These are phyloP conservation scores for Mastomys natalensis DNA, from an alignment of 2,113 vertebrate species.

Conservation along the genomic window DNA sequence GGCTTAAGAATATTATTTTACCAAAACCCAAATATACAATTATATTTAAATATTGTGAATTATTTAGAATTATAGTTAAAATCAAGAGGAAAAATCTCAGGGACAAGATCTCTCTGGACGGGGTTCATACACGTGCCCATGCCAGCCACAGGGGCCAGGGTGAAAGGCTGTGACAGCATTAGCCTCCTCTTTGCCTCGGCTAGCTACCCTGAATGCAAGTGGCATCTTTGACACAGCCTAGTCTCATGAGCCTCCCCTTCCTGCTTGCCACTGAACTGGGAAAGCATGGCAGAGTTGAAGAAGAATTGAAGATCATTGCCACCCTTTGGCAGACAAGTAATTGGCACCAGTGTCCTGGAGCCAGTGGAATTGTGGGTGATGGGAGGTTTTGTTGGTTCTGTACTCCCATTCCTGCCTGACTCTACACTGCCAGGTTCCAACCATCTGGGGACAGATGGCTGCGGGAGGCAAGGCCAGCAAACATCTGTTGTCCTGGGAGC, in stretches of 20 bases:
- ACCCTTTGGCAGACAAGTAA: background rate
- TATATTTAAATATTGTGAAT: background rate
- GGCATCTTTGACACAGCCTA: too few relatives aligned
- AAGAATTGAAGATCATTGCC: background rate
- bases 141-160: fast-evolving
- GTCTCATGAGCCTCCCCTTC: background rate
- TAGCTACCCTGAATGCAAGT: fast-evolving
- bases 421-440: background rate
- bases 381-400: background rate
- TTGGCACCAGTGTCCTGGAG: background rate
- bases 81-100: background rate
- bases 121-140: background rate
- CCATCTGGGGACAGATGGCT: background rate
- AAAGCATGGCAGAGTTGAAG: background rate
- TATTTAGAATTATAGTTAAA: conserved; percentile 27
- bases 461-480: background rate
- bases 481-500: background rate
- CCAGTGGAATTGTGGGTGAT: too few relatives aligned
- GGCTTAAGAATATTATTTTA: background rate
- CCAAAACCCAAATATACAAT: background rate
- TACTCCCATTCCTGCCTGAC: background rate
- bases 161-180: background rate
- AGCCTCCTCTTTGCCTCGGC: background rate
- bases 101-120: background rate
- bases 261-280: fast-evolving